Base-by-base conservation (phyloP, 1,140 invertebrate genomes). In the Hycleus phaleratus region DNA sequence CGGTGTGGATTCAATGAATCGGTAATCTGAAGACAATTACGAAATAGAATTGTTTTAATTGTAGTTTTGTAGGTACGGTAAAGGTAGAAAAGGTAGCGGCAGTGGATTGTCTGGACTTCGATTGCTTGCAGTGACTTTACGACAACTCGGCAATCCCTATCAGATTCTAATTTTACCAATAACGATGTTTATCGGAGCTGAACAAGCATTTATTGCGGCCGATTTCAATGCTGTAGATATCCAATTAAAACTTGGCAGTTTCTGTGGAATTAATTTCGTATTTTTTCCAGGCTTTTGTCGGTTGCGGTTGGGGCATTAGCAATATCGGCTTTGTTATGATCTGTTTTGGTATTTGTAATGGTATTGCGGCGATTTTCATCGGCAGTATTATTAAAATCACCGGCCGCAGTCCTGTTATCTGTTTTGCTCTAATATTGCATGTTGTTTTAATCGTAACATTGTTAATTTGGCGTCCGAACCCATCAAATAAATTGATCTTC, bases 301-400 rank as follows among this genome's bases (percentile, higher is more conserved):
- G 86, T 0, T 97, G 94, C 68, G 85, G 89, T 0, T 87, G 89
- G 80, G 93, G 93, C 2, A 88, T 96, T 58, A 85, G 82, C 54
- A 88, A 92, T 65, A 91, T 97, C 26, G 93, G 93, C 1, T 95
- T 86, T 66, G 90, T 95, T 25, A 90, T 95, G 85, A 93, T 95
- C 49, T 91, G 89, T 68, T 94, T 92, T 68, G 93, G 92, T 1
- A 80, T 88, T 6, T 85, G 84, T 26, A 92, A 94, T 65, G 88
- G 91, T 0, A 70, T 93, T 25, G 88, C 88, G 0, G 91, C 91
- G 0, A 79, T 92, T 0, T 74, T 82, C 1, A 88, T 88, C 0
- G 92, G 93, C 0, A 82, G 83, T 0, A 66, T 95, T 3, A 86
- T 92, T 12, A 91, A 91, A 71, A 74, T 87, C 25, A 85, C 91